Evolutionary conservation across 2,797 vertebrate genomes (phyloP), one percentile per base, ranked within the genome.

Genomic region (Otus scops): DNA sequence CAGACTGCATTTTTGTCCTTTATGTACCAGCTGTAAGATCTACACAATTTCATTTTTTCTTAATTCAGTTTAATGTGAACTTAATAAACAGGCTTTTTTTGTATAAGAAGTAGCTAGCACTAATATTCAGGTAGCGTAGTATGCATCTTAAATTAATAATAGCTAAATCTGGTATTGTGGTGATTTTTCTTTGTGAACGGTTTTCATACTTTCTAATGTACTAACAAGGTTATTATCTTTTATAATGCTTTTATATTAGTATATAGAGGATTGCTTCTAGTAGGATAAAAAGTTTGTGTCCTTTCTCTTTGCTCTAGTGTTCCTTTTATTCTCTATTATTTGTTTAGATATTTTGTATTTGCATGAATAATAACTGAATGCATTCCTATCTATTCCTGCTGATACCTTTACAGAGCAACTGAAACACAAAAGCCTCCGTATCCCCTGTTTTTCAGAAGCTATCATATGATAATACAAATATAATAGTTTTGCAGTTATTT

Each of bases 171-270:
- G 13, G 1, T 63, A 88, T 91, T 83, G 24, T 64, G 14, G 34
- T 79, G 69, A 36, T 92, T 93, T 94, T 94, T 92, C 14, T 74
- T 57, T 88, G 38, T 78, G 61, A 89, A 78, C 93, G n/a, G 32
- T 68, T 91, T 88, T 90, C 43, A 23, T 75, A 34, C 4, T 61
- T 89, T 87, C n/a, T 87, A 83, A 87, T 70, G 53, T 73, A 56
- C 51, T 92, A 71, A 71, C 32, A 85, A 91, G 32, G 32, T 93
- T 73, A 43, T 85, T 93, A 67, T 91, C 48, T 60, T 89, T 85
- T 53, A 50, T 56, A 71, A 80, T 77, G 32, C 7, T 67, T 88
- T 88, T 65, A 27, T 53, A 45, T 71, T 90, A 75, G 54, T 61
- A 43, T 69, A 47, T 65, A 54, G 48, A 34, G 64, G 12, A 89